Conservation (phyloP, 2,113 vertebrate species). For the Alouatta palliata region DNA sequence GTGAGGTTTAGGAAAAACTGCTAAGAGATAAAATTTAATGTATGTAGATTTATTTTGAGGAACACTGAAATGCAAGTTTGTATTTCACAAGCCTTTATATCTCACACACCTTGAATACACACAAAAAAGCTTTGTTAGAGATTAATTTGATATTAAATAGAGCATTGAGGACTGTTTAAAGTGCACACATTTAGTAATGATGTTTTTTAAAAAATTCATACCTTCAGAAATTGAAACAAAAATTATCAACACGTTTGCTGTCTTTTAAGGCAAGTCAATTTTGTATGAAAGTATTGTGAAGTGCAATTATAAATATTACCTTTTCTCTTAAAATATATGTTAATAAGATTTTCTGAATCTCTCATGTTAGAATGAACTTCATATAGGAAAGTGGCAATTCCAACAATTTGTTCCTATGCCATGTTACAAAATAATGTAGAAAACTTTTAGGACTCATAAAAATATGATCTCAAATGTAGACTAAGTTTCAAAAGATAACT, state of each 20-base stretch:
- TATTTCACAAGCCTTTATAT: neutral
- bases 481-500: neutral
- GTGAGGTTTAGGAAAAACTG: neutral
- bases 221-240: neutral
- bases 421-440: neutral
- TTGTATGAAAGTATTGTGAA: neutral
- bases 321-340: neutral
- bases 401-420: neutral
- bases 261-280: neutral
- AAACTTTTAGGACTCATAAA: neutral
- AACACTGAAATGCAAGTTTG: neutral
- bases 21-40: neutral
- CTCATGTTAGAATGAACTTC: neutral
- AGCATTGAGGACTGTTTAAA: neutral
- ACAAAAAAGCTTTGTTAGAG: neutral
- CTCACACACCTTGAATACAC: neutral
- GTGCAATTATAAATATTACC: neutral
- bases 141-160: neutral
- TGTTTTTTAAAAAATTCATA: neutral
- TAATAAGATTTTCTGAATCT: neutral
- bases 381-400: neutral
- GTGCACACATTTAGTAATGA: neutral
- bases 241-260: neutral
- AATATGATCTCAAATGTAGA: neutral
- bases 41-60: neutral